Percentiles rank a stretch among this genome's conserved stretches.
Conservation (phyloP, 2,113 vertebrate species). For the Channa maculata region DNA sequence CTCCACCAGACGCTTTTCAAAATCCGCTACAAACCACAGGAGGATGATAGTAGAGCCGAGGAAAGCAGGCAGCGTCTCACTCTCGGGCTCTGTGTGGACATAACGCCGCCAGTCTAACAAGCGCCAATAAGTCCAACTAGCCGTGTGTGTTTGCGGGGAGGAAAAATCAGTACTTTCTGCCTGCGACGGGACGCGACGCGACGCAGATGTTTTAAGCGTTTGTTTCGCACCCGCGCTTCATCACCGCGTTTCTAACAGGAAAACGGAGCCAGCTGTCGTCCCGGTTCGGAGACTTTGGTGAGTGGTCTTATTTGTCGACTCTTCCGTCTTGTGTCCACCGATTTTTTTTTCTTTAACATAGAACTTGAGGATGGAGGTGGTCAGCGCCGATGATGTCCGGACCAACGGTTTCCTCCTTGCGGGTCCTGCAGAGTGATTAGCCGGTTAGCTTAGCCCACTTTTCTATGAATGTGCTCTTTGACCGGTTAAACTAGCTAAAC, state of each 20-base stretch:
- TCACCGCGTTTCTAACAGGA: neutral
- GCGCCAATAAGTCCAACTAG: neutral
- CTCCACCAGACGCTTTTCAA: constrained; percentile 79
- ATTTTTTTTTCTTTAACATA: too few relatives aligned
- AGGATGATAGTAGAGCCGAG: constrained; percentile 40
- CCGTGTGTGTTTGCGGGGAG: neutral
- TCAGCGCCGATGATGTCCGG: too few relatives aligned
- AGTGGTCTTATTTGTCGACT: constrained; percentile 34
- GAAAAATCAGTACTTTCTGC: neutral
- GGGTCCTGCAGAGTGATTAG: constrained; percentile 12
- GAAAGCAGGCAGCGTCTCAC: neutral
- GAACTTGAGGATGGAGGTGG: neutral
- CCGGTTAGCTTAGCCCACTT: constrained; percentile 48
- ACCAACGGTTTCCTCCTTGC: too few relatives aligned
- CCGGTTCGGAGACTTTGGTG: constrained; percentile 50
- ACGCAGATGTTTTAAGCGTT: constrained; percentile 46
- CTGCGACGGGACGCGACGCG: neutral
- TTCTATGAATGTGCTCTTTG: neutral
- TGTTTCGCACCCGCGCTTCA: neutral
- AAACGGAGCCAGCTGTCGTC: constrained; percentile 6
- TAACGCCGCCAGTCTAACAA: neutral
- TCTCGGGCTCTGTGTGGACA: neutral
- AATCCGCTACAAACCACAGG: constrained; percentile 59
- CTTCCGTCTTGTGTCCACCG: neutral
- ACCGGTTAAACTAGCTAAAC: neutral